Conservation (phyloP, 2,797 vertebrate species). For the Pseudocheirus occidentalis region DNA sequence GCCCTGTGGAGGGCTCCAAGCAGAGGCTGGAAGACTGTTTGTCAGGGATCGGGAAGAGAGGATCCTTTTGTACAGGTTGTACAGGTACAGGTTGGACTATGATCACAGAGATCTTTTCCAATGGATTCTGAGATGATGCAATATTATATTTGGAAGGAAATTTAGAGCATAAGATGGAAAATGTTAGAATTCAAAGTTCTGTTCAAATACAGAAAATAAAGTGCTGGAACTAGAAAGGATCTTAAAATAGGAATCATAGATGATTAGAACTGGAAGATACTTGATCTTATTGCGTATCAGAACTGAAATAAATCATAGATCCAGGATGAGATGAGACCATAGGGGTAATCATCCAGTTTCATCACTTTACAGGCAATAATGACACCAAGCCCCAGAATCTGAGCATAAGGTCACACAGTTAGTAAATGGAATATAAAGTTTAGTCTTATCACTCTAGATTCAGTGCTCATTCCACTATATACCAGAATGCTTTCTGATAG, state of each 20-base stretch:
- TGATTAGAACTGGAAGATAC: not conserved
- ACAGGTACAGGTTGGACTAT: not conserved
- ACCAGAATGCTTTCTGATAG: not conserved
- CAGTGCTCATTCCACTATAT: not conserved
- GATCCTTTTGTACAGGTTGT: not conserved
- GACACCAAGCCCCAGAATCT: not conserved
- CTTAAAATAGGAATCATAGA: not conserved
- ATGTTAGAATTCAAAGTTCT: not conserved
- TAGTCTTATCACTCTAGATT: not conserved
- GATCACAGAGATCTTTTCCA: not conserved
- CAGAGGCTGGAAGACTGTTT: not conserved
- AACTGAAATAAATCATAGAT: not conserved
- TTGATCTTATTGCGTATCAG: not conserved
- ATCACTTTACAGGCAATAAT: too few species aligned
- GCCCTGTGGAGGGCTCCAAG: rapidly evolving
- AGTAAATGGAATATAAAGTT: not conserved
- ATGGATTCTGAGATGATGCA: not conserved
- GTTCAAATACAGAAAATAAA: not conserved
- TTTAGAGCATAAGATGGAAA: not conserved
- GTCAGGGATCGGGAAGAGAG: not conserved
- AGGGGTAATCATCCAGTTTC: too few species aligned
- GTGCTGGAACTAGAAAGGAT: not conserved
- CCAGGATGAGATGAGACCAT: not conserved
- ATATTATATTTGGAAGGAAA: not conserved
- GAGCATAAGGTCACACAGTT: not conserved